Conservation (phyloP, 2,797 vertebrate species). For the Calcarius lapponicus region DNA sequence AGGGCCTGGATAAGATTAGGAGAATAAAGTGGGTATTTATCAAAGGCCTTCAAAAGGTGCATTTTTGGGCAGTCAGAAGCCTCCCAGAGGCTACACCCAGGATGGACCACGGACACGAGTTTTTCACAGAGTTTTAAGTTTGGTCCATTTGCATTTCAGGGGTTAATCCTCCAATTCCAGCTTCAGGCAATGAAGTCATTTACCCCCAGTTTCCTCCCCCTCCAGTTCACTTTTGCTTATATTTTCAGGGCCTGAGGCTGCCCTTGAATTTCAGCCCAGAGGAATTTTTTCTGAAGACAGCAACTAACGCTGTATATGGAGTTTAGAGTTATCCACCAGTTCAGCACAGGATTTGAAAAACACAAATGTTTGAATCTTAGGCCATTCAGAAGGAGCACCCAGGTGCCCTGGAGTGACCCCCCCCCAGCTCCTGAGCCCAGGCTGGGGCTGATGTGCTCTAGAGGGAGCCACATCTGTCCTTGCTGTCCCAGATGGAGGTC, state of each 20-base stretch:
- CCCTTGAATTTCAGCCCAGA: too few species aligned
- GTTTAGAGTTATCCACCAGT: accelerated
- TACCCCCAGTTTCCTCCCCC: not conserved
- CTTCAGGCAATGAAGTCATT: not conserved
- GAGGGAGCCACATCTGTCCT: constrained; percentile 42
- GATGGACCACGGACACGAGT: accelerated
- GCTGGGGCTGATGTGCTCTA: not conserved
- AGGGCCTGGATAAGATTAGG: accelerated
- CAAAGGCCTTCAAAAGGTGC: not conserved
- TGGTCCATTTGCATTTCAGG: not conserved
- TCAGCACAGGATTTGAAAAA: not conserved
- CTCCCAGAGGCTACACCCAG: not conserved
- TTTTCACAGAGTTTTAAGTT: too few species aligned
- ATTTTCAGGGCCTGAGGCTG: not conserved
- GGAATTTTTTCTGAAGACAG: not conserved
- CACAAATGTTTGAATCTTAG: too few species aligned
- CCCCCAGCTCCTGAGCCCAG: not conserved
- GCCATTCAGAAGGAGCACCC: not conserved
- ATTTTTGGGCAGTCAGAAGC: not conserved
- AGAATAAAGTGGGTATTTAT: not conserved
- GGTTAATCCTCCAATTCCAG: not conserved
- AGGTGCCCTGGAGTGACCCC: not conserved
- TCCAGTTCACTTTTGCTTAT: not conserved
- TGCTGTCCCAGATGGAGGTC: not conserved
- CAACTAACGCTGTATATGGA: accelerated